These are phyloP conservation scores for Drosophila teissieri DNA, from an alignment of 1,140 invertebrate genomes.

Conservation along the genomic window DNA sequence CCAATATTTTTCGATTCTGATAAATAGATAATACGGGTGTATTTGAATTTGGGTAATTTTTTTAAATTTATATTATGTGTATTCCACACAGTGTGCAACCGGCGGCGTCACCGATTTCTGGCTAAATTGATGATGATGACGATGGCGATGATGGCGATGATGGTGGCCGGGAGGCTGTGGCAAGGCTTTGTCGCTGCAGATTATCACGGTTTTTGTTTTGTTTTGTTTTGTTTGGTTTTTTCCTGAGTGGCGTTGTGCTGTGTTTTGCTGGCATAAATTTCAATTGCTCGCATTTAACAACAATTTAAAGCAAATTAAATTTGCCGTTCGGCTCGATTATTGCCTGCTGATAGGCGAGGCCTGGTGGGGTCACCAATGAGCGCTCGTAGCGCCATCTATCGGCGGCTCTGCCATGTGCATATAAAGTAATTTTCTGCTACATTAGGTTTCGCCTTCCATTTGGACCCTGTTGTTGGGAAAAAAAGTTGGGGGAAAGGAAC, in stretches of 20 bases:
- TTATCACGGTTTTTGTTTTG: conserved; percentile 67
- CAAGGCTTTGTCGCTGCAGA: conserved; percentile 42
- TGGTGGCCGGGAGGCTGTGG: conserved; percentile 11
- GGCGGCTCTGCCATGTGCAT: conserved; percentile 72
- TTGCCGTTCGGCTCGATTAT: conserved; percentile 67
- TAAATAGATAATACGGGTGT: not conserved
- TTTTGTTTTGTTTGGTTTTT: conserved; percentile 27
- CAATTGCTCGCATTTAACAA: conserved; percentile 81
- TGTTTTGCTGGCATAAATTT: conserved; percentile 72
- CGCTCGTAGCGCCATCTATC: conserved; percentile 63
- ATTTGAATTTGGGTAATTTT: too few relatives aligned
- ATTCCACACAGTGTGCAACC: conserved; percentile 6
- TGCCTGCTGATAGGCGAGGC: conserved; percentile 72
- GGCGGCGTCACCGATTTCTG: conserved; percentile 60
- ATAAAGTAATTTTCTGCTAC: conserved; percentile 82
- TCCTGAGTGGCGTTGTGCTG: conserved; percentile 29
- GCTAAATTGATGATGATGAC: conserved; percentile 78
- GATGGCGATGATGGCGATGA: conserved; percentile 14
- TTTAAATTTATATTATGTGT: too few relatives aligned
- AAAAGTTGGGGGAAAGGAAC: not conserved
- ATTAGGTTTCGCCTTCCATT: conserved; percentile 66
- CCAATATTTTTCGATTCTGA: not conserved
- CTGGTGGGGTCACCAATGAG: conserved; percentile 16
- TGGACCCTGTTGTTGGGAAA: conserved; percentile 4
- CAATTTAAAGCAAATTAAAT: conserved; percentile 82